Percentiles rank a stretch among this genome's conserved stretches.
Conservation (phyloP, 2,888 invertebrate genomes). For the Sipunculus nudus region DNA sequence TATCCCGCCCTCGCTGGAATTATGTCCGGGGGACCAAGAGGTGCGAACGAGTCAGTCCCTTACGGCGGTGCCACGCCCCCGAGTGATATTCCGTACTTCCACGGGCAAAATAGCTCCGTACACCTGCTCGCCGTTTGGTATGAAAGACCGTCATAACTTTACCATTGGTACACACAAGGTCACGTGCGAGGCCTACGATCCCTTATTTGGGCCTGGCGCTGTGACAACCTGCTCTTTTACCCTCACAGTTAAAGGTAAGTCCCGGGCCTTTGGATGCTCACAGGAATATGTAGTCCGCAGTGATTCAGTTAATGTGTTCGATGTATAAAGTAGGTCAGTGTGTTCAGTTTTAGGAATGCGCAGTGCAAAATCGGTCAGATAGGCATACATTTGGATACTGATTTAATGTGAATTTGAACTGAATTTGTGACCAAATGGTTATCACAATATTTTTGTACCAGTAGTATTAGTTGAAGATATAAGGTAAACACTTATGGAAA, state of each 20-base stretch:
- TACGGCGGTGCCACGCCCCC: conserved; percentile 20
- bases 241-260: conserved; percentile 31
- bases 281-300: too few relatives aligned
- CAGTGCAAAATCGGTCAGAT: too few relatives aligned
- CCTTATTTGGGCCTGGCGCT: conserved; percentile 28
- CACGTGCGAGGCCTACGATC: conserved; percentile 34
- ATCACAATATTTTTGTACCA: too few relatives aligned
- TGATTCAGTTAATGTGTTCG: too few relatives aligned
- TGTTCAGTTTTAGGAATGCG: too few relatives aligned
- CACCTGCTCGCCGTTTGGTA: conserved; percentile 31
- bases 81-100: conserved; percentile 23
- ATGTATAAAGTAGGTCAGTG: too few relatives aligned
- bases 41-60: conserved; percentile 14
- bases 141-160: conserved; percentile 18
- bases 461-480: too few relatives aligned
- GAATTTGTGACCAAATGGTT: too few relatives aligned
- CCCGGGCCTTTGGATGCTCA: too few relatives aligned
- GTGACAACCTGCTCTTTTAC: conserved; percentile 24
- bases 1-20: conserved; percentile 24
- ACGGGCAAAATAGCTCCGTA: conserved; percentile 18
- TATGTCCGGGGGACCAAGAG: conserved; percentile 27
- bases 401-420: too few relatives aligned
- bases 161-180: conserved; percentile 29
- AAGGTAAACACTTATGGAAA: too few relatives aligned
- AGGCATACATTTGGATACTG: too few relatives aligned